Evolutionary conservation across 2,113 vertebrate genomes (phyloP).

Genomic region (Tychaedon coryphoeus): DNA sequence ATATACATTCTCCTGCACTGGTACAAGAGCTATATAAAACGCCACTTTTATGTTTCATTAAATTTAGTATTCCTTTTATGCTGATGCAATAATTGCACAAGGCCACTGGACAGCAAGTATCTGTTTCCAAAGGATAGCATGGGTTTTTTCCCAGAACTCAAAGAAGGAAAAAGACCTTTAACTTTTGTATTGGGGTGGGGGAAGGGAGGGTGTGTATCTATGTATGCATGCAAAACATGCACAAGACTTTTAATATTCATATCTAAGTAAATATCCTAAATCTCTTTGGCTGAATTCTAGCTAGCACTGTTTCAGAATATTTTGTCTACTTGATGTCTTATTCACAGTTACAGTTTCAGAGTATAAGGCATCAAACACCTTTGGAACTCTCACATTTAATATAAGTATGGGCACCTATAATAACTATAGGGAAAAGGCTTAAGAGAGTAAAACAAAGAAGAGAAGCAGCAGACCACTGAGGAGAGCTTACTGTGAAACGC

Average conservation of each 20-base stretch:
- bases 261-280: background rate
- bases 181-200: background rate
- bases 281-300: background rate
- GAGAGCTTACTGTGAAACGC: background rate
- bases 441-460: background rate
- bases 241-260: background rate
- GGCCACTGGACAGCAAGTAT: background rate
- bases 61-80: background rate
- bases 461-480: background rate
- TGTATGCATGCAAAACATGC: fast-evolving
- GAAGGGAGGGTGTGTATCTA: background rate
- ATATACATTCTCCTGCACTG: background rate
- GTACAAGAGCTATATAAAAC: background rate
- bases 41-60: background rate
- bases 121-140: background rate
- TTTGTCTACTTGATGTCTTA: background rate
- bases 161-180: background rate
- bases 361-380: background rate
- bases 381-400: background rate
- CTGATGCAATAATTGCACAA: background rate
- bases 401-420: background rate
- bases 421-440: background rate
- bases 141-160: background rate
- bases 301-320: background rate
- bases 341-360: background rate